Evolutionary conservation across 2,888 invertebrate genomes (phyloP).

Genomic region (Acanthosepion pharaonis): DNA sequence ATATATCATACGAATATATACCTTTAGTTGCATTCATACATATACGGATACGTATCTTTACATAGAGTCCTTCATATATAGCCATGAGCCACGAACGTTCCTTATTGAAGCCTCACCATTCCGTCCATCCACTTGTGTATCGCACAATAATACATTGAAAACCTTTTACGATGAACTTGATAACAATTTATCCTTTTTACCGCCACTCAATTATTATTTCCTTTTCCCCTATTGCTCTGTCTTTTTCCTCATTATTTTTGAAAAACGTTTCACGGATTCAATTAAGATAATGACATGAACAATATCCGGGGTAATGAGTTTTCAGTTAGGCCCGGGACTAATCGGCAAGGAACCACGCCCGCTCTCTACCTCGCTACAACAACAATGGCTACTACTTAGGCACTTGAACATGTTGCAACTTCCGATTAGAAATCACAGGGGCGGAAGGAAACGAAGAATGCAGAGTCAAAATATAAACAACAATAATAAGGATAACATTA

Average conservation of each 20-base stretch:
- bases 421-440: no score
- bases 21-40: neutral
- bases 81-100: no score
- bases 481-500: no score
- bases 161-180: conserved; percentile 33
- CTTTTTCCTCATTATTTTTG: conserved; percentile 33
- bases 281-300: conserved; percentile 20
- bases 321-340: conserved; percentile 7
- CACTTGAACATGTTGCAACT: no score
- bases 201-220: neutral
- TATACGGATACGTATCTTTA: neutral
- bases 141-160: conserved; percentile 21
- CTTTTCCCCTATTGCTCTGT: neutral
- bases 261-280: conserved; percentile 13
- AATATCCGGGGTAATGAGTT: conserved; percentile 33
- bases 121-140: neutral
- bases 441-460: no score
- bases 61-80: no score
- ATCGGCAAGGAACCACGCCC: neutral
- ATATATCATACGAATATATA: neutral
- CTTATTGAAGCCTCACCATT: no score
- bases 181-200: conserved; percentile 16
- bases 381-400: no score
- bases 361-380: neutral
- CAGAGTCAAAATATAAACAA: no score